Evolutionary conservation across 2,797 vertebrate species (phyloP), one percentile per base, ranked within the genome.

Genomic region (Rhynchotus rufescens): DNA sequence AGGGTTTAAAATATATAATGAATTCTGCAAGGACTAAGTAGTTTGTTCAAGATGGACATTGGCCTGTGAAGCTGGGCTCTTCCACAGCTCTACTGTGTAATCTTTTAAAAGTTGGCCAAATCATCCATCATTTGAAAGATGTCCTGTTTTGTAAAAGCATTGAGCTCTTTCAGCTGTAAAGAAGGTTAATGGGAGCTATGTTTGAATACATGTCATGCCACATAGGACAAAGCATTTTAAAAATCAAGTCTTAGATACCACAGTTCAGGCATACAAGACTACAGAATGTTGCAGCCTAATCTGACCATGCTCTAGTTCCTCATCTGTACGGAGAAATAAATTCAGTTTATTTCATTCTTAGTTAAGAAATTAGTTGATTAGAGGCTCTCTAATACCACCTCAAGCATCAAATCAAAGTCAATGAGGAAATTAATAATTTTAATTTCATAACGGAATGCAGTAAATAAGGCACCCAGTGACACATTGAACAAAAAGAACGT

Each of bases 351-450:
- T 93, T 77, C 61, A 71, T 11, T 82, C 71, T 64, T 44, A 44
- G 17, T 44, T 44, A 44, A 44, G 15, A 44, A 44, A 44, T 19
- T 44, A 44, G 15, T 44, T 44, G 17, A 44, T 44, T 44, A 44
- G 38, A 74, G 86, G 11, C 4, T 80, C 47, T 74, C 28, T 42
- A 65, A 68, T 57, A 68, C 11, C 15, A 51, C 44, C 34, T 51
- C 42, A 88, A 85, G 26, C 22, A 88, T 19, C 13, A 68, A n/a
- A 72, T 30, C 15, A 83, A 89, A 91, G 14, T 17, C 32, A 68
- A 10, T 62, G 28, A 92, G 45, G 86, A 92, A 89, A 86, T 76
- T 72, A 73, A 34, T 86, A 78, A 62, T 84, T 75, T 28, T 76
- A 67, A 74, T 67, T 93, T 89, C 80, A 87, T 72, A 73, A 84